Evolutionary conservation across 2,888 invertebrate genomes (phyloP).

Genomic region (Dermolepida albohirtum): DNA sequence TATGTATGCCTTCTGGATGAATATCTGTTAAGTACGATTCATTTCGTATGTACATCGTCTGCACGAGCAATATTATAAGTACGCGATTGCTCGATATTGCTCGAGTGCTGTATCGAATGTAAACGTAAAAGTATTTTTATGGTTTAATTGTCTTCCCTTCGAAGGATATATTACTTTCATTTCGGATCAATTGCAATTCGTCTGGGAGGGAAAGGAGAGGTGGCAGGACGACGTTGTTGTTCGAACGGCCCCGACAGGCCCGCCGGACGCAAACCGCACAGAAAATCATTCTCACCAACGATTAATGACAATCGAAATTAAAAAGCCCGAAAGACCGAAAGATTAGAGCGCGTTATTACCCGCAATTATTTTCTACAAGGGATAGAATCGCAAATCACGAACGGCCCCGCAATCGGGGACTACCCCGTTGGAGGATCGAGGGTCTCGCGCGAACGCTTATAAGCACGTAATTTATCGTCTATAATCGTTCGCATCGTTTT

Average conservation of each 20-base stretch:
- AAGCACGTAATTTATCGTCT: slow-evolving; percentile 44
- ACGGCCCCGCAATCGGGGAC: slow-evolving; percentile 16
- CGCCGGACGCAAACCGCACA: slow-evolving; percentile 34
- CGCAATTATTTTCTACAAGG: slow-evolving; percentile 47
- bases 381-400: slow-evolving; percentile 47
- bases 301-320: slow-evolving; percentile 66
- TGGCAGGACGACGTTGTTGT: slow-evolving; percentile 11
- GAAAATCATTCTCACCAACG: slow-evolving; percentile 58
- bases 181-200: slow-evolving; percentile 64
- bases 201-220: slow-evolving; percentile 51
- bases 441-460: slow-evolving; percentile 15
- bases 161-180: slow-evolving; percentile 66
- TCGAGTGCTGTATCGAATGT: slow-evolving; percentile 44
- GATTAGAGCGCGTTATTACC: slow-evolving; percentile 52
- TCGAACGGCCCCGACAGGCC: too few relatives aligned
- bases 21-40: neutral
- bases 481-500: slow-evolving; percentile 36
- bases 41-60: slow-evolving; percentile 5
- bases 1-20: too few relatives aligned
- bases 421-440: neutral
- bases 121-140: slow-evolving; percentile 62
- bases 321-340: slow-evolving; percentile 61
- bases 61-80: slow-evolving; percentile 10
- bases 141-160: slow-evolving; percentile 60
- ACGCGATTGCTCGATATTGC: slow-evolving; percentile 14